Conservation (phyloP, 2,888 invertebrate genomes). For the Doris montereyensis region DNA sequence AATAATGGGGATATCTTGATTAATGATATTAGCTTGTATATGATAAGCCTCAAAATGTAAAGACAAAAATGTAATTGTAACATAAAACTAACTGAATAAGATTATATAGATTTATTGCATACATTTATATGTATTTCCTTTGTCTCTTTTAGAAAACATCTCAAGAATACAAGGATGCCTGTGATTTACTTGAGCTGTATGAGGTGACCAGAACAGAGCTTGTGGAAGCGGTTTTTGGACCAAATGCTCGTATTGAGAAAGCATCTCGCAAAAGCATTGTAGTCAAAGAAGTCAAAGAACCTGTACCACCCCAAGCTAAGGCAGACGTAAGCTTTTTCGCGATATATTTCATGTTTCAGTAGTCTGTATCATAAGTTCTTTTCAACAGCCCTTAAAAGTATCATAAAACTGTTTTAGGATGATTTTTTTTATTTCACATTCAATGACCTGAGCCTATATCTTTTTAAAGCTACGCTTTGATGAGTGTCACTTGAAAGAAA, state of each 20-base stretch:
- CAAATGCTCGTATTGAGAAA: slow-evolving; percentile 32
- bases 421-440: too few relatives aligned
- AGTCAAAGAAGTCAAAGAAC: background rate
- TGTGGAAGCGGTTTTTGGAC: slow-evolving; percentile 70
- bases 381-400: too few relatives aligned
- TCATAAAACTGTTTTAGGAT: too few relatives aligned
- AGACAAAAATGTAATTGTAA: background rate
- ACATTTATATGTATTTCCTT: background rate
- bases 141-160: slow-evolving; percentile 79
- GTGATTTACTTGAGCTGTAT: slow-evolving; percentile 89
- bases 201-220: slow-evolving; percentile 76
- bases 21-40: background rate
- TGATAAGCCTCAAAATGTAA: background rate
- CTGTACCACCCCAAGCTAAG: background rate
- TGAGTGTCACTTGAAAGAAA: too few relatives aligned
- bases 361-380: too few relatives aligned
- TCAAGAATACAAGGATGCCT: slow-evolving; percentile 91
- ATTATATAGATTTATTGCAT: background rate
- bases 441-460: too few relatives aligned
- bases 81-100: background rate
- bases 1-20: background rate
- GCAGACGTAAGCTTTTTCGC: background rate
- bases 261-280: background rate
- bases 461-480: too few relatives aligned
- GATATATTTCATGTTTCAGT: too few relatives aligned